Evolutionary conservation across 1,140 invertebrate genomes (phyloP), one percentile per base, ranked within the genome.

Genomic region (Aethina tumida): DNA sequence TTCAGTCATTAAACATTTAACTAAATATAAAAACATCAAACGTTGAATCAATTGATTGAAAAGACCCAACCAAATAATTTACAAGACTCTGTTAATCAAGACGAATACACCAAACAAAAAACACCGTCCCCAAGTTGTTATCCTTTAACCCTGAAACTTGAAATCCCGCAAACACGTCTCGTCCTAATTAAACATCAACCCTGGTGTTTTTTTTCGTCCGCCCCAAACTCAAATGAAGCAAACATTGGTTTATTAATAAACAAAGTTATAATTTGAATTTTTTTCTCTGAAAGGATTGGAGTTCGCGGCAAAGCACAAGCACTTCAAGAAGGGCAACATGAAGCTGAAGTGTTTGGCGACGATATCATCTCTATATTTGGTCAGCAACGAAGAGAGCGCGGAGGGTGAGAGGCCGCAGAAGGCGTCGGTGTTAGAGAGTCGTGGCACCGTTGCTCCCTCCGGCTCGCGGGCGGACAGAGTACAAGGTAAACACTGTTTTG

Each of bases 301-400:
- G 53, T 90, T 91, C 58, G 71, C 73, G 43, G 83, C 84, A 10
- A 70, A 74, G 32, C 67, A 69, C 7, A 77, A 77, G 48, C 85
- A 91, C 60, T 89, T 89, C 58, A 75, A 74, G 42, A 73, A 75
- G 34, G 83, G 84, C 46, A 83, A 88, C 53, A 74, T 90, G 63
- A 87, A 87, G 59, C 69, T 90, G 26, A 88, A 90, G 70, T 91
- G 87, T 66, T 71, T 86, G 52, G 86, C 86, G 4, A 88, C 81
- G 18, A 86, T 90, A 56, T 82, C 80, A 2, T 81, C 81, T 2
- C 71, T 88, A 1, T 88, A 89, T 61, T 81, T 76, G 71, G 70
- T 78, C 41, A 85, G 77, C 54, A 85, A 86, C 49, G 85, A 89
- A 57, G 82, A 85, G 52, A 85, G 81, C 52, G 79, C 86, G 4